phyloP scores from a whole-genome alignment of 2,888 invertebrate genomes.

The Ligdia adustata region DNA sequence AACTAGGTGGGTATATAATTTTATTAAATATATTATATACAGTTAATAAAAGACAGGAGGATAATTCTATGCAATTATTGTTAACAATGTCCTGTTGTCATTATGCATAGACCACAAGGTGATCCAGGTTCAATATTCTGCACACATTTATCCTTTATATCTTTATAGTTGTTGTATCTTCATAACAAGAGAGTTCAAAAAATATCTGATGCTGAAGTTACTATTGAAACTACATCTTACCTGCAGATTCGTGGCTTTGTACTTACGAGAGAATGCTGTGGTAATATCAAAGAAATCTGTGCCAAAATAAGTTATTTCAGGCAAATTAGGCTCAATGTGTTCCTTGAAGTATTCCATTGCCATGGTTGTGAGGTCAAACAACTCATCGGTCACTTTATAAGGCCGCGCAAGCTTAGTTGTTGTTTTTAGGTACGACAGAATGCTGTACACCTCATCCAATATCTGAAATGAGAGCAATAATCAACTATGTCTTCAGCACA shows the following conservation, averaged over 20 bases:
- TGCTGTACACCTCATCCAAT: conserved; percentile 95
- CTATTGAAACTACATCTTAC: too few species aligned
- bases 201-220: too few species aligned
- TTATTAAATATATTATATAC: too few species aligned
- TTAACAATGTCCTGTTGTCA: too few species aligned
- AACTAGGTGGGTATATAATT: too few species aligned
- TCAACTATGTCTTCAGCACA: background rate
- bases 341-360: conserved; percentile 99
- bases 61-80: too few species aligned
- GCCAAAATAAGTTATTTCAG: conserved; percentile 94
- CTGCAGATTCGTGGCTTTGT: conserved; percentile 15
- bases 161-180: too few species aligned
- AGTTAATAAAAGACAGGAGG: too few species aligned
- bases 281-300: conserved; percentile 92
- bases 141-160: too few species aligned
- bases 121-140: too few species aligned
- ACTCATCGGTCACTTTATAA: conserved; percentile 96
- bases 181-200: too few species aligned
- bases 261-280: conserved; percentile 87
- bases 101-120: too few species aligned
- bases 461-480: conserved; percentile 83
- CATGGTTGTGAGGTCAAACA: conserved; percentile 97
- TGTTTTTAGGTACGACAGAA: conserved; percentile 92
- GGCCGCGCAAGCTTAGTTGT: conserved; percentile 93
- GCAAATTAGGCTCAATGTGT: conserved; percentile 94